These are phyloP conservation scores for Ondatra zibethicus DNA, from an alignment of 2,113 vertebrate genomes.

Conservation along the genomic window DNA sequence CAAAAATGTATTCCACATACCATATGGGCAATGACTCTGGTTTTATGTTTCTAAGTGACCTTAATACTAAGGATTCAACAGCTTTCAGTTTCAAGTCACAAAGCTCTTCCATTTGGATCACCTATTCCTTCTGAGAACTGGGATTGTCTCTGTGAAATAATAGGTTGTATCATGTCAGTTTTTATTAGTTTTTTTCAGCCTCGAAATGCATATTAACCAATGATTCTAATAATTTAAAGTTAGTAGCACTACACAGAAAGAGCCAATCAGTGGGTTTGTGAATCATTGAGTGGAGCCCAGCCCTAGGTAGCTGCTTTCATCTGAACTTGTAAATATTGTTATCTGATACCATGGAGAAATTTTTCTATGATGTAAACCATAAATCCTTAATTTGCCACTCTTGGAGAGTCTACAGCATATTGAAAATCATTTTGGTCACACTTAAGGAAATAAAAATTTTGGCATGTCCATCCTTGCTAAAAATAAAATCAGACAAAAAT, in stretches of 20 bases:
- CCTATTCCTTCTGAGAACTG: not conserved
- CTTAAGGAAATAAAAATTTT: not conserved
- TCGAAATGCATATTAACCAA: not conserved
- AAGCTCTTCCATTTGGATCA: not conserved
- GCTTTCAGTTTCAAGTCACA: not conserved
- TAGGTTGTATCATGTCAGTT: not conserved
- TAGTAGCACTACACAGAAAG: fast-evolving
- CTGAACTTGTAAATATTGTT: not conserved
- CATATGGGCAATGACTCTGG: not conserved
- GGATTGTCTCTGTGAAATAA: not conserved
- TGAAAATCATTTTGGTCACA: not conserved
- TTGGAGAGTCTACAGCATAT: not conserved
- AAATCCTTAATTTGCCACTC: not conserved
- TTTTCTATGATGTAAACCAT: not conserved
- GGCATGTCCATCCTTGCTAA: not conserved
- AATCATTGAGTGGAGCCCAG: not conserved
- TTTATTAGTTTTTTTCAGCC: not conserved
- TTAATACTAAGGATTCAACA: not conserved
- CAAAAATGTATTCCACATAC: not conserved
- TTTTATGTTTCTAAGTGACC: not conserved
- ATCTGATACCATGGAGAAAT: not conserved
- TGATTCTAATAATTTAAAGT: not conserved
- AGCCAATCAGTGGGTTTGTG: not conserved
- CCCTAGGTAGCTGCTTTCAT: not conserved
- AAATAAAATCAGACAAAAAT: not conserved